Conservation (phyloP, 1,140 invertebrate genomes). For the honey bee (Apis mellifera) region DNA sequence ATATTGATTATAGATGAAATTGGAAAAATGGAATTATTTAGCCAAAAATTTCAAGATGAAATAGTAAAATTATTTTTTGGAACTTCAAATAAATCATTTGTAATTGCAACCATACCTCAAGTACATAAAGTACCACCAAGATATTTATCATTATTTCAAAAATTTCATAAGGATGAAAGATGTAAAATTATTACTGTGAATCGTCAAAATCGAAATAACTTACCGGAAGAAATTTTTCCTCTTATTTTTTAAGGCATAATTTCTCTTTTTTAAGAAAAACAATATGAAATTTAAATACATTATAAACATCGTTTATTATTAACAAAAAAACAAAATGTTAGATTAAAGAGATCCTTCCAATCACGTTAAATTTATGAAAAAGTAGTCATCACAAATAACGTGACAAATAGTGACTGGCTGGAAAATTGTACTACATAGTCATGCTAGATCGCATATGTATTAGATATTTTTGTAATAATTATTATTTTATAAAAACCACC, state of each 20-base stretch:
- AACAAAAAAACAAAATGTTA: conserved; percentile 75
- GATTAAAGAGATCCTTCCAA: conserved; percentile 65
- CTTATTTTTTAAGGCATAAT: conserved; percentile 38
- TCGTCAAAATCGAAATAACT: conserved; percentile 59
- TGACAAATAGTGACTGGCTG: conserved; percentile 65
- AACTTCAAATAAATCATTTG: conserved; percentile 50
- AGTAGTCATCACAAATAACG: conserved; percentile 70
- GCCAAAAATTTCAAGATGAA: conserved; percentile 80
- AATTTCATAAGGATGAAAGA: conserved; percentile 50
- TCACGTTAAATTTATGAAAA: conserved; percentile 72
- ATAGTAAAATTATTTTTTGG: conserved; percentile 74
- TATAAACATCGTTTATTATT: conserved; percentile 77
- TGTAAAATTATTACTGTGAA: conserved; percentile 62
- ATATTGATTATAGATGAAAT: conserved; percentile 85
- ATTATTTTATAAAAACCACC: conserved; percentile 60
- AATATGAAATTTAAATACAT: conserved; percentile 60
- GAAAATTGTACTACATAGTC: conserved; percentile 72
- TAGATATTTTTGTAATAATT: conserved; percentile 62
- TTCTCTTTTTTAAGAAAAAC: conserved; percentile 16
- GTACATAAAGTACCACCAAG: conserved; percentile 60
- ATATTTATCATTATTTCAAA: conserved; percentile 60
- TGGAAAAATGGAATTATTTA: conserved; percentile 87
- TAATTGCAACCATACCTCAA: conserved; percentile 83
- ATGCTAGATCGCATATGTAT: conserved; percentile 64
- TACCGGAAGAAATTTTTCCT: conserved; percentile 58